Conservation (phyloP, 2,113 vertebrate genomes). For the Crotalus tigris region DNA sequence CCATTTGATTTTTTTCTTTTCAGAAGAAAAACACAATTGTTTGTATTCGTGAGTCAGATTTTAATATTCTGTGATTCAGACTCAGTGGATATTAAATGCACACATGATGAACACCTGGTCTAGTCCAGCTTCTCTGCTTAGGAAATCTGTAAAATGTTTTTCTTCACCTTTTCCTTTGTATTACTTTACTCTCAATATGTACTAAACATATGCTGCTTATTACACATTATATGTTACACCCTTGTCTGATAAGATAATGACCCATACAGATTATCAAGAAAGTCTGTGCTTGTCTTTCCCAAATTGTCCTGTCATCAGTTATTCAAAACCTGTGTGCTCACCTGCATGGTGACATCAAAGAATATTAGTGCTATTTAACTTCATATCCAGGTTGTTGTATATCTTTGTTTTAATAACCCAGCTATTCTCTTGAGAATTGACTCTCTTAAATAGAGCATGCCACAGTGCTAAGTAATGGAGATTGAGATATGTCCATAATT, state of each 20-base stretch:
- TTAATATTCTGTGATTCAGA: not conserved
- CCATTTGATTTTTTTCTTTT: not conserved
- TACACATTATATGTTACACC: not conserved
- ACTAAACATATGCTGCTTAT: constrained; percentile 14
- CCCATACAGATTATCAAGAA: constrained; percentile 2
- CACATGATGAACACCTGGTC: not conserved
- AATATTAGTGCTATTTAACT: not conserved
- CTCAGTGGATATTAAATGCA: not conserved
- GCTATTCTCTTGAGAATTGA: not conserved
- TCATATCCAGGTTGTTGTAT: not conserved
- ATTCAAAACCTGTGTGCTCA: constrained; percentile 14
- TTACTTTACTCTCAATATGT: not conserved
- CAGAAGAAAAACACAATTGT: not conserved
- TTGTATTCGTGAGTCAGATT: not conserved
- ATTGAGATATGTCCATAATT: not conserved
- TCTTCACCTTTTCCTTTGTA: not conserved
- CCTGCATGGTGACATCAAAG: not conserved
- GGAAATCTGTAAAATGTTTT: not conserved
- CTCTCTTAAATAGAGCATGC: not conserved
- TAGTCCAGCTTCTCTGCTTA: not conserved
- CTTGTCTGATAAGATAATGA: not conserved
- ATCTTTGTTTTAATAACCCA: not conserved
- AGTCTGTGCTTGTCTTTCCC: not conserved
- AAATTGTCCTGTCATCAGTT: constrained; percentile 15
- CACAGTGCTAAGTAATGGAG: not conserved